Evolutionary conservation across 2,797 vertebrate species (phyloP).

Genomic region (Lacerta bilineata): DNA sequence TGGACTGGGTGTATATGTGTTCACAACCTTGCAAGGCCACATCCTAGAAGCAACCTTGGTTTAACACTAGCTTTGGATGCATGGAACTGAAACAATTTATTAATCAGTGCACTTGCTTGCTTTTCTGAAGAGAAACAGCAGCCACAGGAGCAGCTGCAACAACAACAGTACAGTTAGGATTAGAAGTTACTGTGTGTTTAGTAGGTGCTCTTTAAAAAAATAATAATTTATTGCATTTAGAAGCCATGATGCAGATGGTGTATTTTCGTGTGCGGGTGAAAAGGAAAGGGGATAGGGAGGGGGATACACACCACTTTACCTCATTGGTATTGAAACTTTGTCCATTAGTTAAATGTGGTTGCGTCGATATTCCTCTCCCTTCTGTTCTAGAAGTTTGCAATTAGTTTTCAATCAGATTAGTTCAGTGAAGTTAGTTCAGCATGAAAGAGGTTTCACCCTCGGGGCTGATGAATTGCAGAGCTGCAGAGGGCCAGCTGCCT

Average conservation of each 20-base stretch:
- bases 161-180: constrained; percentile 37
- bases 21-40: background rate
- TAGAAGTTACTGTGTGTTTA: constrained; percentile 50
- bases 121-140: constrained; percentile 40
- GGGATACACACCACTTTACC: constrained; percentile 61
- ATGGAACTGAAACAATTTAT: constrained; percentile 36
- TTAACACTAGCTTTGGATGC: constrained; percentile 48
- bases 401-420: constrained; percentile 25
- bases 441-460: constrained; percentile 37
- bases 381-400: constrained; percentile 29
- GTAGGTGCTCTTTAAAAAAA: constrained; percentile 31
- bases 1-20: background rate
- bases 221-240: constrained; percentile 64
- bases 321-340: constrained; percentile 62
- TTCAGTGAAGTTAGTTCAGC: constrained; percentile 49
- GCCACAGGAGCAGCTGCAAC: background rate
- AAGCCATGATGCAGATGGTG: constrained; percentile 49
- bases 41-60: constrained; percentile 11
- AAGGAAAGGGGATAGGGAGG: constrained; percentile 10
- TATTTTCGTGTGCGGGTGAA: constrained; percentile 50
- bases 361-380: constrained; percentile 35
- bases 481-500: constrained; percentile 1
- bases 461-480: constrained; percentile 42
- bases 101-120: constrained; percentile 48
- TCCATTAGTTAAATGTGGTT: constrained; percentile 52